Evolutionary conservation across 2,797 vertebrate species (phyloP), one percentile per base, ranked within the genome.

Genomic region (Thripadectes ignobilis): DNA sequence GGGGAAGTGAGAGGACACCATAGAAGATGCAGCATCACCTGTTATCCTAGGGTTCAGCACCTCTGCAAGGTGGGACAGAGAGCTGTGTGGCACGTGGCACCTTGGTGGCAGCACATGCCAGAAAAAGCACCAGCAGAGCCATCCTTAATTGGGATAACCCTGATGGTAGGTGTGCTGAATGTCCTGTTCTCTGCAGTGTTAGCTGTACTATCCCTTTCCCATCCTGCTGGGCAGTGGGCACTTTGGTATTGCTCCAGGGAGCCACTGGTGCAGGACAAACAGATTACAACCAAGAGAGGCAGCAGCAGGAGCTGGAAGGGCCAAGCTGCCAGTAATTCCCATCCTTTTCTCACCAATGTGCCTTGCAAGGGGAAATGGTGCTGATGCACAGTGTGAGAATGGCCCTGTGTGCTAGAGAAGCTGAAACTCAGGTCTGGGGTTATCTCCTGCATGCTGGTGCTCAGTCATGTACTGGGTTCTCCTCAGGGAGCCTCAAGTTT

Each of bases 51-150:
- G 13, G 32, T 46, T 66, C 81, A 61, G 55, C 3, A 4, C 30
- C 34, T 65, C 49, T 57, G 26, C 0, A 0, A 49, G 43, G 15
- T 36, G 32, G 26, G 36, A 13, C 52, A 73, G 48, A 69, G 17
- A 71, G 34, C 65, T 0, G 0, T 26, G 39, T 23, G 43, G 29
- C 5, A 7, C 1, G 0, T 15, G 51, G 55, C 48, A 74, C 36
- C 14, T 59, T 1, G 1, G 36, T 63, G 57, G 13, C 80, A 86
- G 39, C 61, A 54, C 57, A 14, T 83, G 30, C 12, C 36, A 83
- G n/a, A n/a, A 77, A 39, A 90, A 59, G 10, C 39, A 9, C 10
- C 30, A 59, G n/a, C n/a, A 91, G 62, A 84, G 29, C 20, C 36
- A 39, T 18, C 16, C 26, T 27, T 39, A 65, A 8, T 49, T 4